A percentile compares a stretch with the other conserved stretches of the same genome.
Evolutionary conservation across 2,888 invertebrate species (phyloP).

Genomic region (Dryobotodes eremita): DNA sequence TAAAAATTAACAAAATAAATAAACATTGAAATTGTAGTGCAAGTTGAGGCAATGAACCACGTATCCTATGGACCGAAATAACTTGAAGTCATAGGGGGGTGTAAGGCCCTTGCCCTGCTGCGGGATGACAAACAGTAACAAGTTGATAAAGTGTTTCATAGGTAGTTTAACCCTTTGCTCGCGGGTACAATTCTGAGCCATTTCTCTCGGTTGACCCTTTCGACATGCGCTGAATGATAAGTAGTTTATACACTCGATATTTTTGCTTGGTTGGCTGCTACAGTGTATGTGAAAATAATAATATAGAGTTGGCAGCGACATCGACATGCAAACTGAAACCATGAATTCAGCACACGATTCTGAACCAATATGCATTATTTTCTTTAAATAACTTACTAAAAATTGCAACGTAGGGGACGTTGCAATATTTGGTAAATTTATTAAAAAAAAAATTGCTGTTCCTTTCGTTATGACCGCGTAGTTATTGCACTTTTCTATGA

Average conservation of each 20-base stretch:
- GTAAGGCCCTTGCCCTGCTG: background rate
- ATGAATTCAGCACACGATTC: too few species aligned
- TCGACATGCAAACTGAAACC: background rate
- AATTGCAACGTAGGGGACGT: too few species aligned
- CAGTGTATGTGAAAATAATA: background rate
- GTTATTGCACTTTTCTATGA: too few species aligned
- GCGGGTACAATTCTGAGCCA: slow-evolving; percentile 51
- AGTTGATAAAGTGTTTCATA: slow-evolving; percentile 57
- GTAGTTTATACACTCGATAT: slow-evolving; percentile 45
- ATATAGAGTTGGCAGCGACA: background rate
- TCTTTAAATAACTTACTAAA: too few species aligned
- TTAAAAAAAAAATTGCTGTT: too few species aligned
- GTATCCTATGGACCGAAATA: background rate
- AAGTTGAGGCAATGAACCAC: background rate
- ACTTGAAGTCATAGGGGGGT: background rate
- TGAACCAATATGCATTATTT: too few species aligned
- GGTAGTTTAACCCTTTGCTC: slow-evolving; percentile 54
- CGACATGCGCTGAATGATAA: slow-evolving; percentile 57
- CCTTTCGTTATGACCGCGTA: too few species aligned
- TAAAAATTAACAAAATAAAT: background rate
- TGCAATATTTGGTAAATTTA: too few species aligned
- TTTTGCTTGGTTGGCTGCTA: slow-evolving; percentile 2
- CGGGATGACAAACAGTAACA: background rate
- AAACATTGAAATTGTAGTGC: background rate
- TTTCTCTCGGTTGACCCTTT: slow-evolving; percentile 59